Base-by-base conservation (phyloP, 64 coral and sea anemone species). In the Orbicella faveolata region DNA sequence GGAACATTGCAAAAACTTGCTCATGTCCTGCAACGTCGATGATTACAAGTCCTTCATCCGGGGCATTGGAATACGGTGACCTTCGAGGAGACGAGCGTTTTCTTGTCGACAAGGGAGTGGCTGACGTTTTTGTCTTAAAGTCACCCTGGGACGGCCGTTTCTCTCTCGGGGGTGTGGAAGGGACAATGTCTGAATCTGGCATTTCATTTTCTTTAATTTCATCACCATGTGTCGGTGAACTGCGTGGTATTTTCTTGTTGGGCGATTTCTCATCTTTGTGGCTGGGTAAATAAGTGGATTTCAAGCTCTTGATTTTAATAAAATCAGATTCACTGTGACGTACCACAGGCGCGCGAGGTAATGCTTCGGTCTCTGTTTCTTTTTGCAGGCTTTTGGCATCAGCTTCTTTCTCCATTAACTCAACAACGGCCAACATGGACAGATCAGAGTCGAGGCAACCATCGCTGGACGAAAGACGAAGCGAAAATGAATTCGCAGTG, bases 391-490 rank as follows among this genome's bases (percentile, higher is more conserved):
- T 63, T 74, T 76, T 41, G 4, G 35, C 61, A 19, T 59, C 72
- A 67, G 62, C 87, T 54, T 89, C 70, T 76, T 84, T 87, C 34
- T 89, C 92, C 34, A 94, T 78, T 16, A 94, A 67, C 44, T 94
- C 92, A 37, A 84, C 62, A 55, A 89, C 77, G 19, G 86, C 84
- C 76, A 89, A 52, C 21, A 84, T 88, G 16, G 88, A 84, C 59
- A 84, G 48, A 92, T 81, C 90, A 20, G 88, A 79, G 41, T 88
- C 73, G 4, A 84, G 78, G 34, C 89, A 90, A 73, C 75, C 78
- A 16, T 76, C 86, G 48, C 86, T 85, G 23, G 82, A 69, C 21
- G 44, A 54, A 4, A 67, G 74, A 44, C 39, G 63, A 17, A 83
- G 80, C 4, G 72, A 77, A 83, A 73, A 69, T 51, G 64, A 52